Percentiles rank a stretch among this genome's conserved stretches.
Evolutionary conservation across 2,113 vertebrate genomes (phyloP).

Genomic region (Cnemophilus loriae): DNA sequence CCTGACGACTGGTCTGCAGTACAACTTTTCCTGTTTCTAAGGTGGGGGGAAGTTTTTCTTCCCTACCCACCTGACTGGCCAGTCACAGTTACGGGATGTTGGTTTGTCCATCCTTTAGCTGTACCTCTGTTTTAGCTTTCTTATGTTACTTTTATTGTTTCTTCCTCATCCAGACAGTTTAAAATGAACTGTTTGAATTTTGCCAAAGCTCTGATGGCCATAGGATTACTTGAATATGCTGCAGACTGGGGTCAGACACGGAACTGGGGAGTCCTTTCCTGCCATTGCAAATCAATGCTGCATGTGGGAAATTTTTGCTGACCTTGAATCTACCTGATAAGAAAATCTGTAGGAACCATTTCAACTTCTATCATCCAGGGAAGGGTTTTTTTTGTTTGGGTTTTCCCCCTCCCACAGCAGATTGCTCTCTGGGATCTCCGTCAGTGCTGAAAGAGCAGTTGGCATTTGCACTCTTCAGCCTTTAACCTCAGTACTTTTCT

Average conservation of each 20-base stretch:
- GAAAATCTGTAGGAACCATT: not conserved
- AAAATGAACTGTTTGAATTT: not conserved
- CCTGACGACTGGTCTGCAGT: not conserved
- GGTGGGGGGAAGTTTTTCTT: not conserved
- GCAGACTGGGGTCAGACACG: not conserved
- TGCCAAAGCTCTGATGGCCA: not conserved
- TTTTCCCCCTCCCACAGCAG: fast-evolving
- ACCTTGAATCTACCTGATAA: not conserved
- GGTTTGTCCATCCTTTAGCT: not conserved
- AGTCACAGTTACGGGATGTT: not conserved
- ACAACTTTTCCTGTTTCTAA: not conserved
- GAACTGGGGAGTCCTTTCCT: not conserved
- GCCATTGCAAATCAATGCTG: not conserved
- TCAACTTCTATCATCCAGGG: not conserved
- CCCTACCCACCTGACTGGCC: not conserved
- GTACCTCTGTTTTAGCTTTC: not conserved
- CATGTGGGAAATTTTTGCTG: not conserved
- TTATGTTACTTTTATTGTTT: not conserved
- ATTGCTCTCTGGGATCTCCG: not conserved
- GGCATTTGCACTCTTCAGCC: not conserved
- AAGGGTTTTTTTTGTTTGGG: not conserved
- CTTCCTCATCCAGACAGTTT: not conserved
- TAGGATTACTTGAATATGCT: not conserved
- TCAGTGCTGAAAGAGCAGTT: not conserved
- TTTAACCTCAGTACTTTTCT: not conserved